Conservation (phyloP, 2,797 vertebrate genomes). For the Hephaestus fuliginosus region DNA sequence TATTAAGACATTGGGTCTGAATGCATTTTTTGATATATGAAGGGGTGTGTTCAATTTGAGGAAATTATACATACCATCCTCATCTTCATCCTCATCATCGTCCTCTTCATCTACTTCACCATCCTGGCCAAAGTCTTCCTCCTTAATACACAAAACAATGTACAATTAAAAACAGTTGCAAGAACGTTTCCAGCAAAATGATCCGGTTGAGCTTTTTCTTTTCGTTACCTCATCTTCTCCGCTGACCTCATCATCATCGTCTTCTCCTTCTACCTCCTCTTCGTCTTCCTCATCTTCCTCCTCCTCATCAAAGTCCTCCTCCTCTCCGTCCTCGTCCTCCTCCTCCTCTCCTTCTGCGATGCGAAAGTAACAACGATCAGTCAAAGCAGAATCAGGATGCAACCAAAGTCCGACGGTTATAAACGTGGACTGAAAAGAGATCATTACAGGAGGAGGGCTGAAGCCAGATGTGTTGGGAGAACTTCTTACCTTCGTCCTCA, state of each 20-base stretch:
- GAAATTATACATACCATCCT: slow-evolving; percentile 77
- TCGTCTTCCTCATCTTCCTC: slow-evolving; percentile 90
- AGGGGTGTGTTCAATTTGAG: background rate
- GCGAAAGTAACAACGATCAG: slow-evolving; percentile 10
- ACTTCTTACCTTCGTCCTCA: slow-evolving; percentile 87
- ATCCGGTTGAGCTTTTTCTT: background rate
- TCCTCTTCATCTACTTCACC: slow-evolving; percentile 91
- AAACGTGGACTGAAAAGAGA: background rate
- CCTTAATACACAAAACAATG: slow-evolving; percentile 52
- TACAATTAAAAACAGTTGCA: no score
- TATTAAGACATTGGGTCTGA: background rate
- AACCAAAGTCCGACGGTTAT: background rate
- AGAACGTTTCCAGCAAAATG: background rate
- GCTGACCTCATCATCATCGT: slow-evolving; percentile 92
- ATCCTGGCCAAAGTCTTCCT: slow-evolving; percentile 90
- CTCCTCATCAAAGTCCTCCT: slow-evolving; percentile 89
- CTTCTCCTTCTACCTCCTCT: slow-evolving; percentile 89
- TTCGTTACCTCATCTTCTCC: slow-evolving; percentile 89
- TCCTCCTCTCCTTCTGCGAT: slow-evolving; percentile 89
- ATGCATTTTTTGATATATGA: background rate
- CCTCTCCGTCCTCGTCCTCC: slow-evolving; percentile 89
- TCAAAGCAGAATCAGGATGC: slow-evolving; percentile 1
- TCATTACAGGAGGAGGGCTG: background rate
- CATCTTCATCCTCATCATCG: slow-evolving; percentile 85
- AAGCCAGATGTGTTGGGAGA: slow-evolving; percentile 21